Evolutionary conservation across 2,797 vertebrate species (phyloP), one percentile per base, ranked within the genome.

Genomic region (Hozukius guyotensis): DNA sequence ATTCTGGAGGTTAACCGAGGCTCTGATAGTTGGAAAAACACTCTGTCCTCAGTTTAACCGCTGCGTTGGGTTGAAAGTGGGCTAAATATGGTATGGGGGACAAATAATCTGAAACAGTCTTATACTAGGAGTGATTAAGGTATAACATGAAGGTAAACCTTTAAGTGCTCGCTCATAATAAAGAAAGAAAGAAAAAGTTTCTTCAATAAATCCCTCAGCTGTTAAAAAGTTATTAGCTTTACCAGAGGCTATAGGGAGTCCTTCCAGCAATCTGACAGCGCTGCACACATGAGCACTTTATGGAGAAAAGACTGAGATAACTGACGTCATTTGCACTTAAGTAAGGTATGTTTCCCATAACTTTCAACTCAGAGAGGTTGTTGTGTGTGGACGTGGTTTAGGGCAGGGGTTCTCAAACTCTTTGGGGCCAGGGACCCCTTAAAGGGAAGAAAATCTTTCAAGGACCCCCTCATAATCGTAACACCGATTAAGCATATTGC

Each of bases 21-120:
- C 34, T 67, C 22, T 27, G 11, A 32, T 69, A 78, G 77, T 71
- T 86, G 73, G 73, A 83, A 90, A 88, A 91, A 84, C 57, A 75
- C 29, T 25, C 55, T 66, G 29, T 82, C 73, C 82, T 49, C 20
- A 69, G 20, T 87, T 88, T 60, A 71, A 83, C 77, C 11, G 7
- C 46, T 32, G 31, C 24, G 25, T 79, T 59, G 69, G 61, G 56
- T 67, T 80, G 16, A 84, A 60, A 72, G 69, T 64, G 36, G 1
- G 12, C 49, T 81, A 61, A 83, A 76, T 70, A 55, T 56, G 55
- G 59, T 65, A 24, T 3, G 9, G 3, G 18, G 25, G 24, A 36
- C 29, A 65, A 36, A 60, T 76, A 72, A 92, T 75, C 24, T 75
- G 5, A 74, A 87, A 60, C 56, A 74, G 56, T 57, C 36, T 42